phyloP scores from a whole-genome alignment of 2,888 invertebrate genomes.

The Drosophila gaucha region DNA sequence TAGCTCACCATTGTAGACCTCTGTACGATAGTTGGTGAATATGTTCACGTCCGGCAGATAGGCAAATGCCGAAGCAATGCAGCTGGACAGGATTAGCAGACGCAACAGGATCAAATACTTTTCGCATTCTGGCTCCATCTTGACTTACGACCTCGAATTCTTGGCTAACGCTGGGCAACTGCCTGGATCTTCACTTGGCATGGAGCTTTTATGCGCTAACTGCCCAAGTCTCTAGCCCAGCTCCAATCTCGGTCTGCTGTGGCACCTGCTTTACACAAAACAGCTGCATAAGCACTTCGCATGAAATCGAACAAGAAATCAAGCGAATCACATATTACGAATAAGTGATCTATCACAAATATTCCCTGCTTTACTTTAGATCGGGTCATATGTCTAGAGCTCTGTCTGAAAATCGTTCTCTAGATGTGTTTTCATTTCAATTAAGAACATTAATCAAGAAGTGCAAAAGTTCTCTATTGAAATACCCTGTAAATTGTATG shows the following conservation, averaged over 20 bases:
- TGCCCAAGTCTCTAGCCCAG: too few species aligned
- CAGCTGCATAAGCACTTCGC: conserved; percentile 3
- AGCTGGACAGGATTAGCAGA: conserved; percentile 40
- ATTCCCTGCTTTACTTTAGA: neutral
- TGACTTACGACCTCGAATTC: neutral
- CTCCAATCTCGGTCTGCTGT: neutral
- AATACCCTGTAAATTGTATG: neutral
- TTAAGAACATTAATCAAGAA: too few species aligned
- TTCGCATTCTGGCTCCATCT: conserved; percentile 24
- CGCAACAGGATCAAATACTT: conserved; percentile 11
- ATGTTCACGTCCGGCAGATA: conserved; percentile 67
- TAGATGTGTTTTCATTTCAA: neutral
- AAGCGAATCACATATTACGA: too few species aligned
- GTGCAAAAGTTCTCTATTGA: neutral
- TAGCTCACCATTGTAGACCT: conserved; percentile 61
- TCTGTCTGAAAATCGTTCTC: too few species aligned
- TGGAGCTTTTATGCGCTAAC: neutral
- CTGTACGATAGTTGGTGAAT: conserved; percentile 67
- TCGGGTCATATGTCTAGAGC: neutral
- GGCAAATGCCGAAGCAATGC: conserved; percentile 8
- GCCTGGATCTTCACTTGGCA: neutral
- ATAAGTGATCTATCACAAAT: neutral
- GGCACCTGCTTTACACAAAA: neutral
- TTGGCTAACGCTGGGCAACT: neutral
- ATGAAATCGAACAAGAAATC: neutral